Evolutionary conservation across 2,888 invertebrate species (phyloP).

Genomic region (Phengaris arion): DNA sequence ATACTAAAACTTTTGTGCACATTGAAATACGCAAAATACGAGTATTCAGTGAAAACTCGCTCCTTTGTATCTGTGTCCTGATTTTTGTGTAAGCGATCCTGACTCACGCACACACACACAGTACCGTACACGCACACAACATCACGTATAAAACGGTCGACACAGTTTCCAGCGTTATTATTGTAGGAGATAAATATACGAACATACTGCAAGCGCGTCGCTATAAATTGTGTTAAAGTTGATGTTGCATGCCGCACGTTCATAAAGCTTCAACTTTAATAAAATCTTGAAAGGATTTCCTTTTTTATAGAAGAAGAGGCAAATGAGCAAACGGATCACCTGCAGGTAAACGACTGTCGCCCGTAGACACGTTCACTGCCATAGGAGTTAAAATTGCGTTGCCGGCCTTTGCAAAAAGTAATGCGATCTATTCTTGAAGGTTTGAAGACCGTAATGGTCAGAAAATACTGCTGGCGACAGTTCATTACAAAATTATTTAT

Average conservation of each 20-base stretch:
- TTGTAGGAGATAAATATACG: neutral
- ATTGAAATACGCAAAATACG: neutral
- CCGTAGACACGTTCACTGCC: too few relatives aligned
- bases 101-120: neutral
- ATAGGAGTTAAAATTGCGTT: too few relatives aligned
- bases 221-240: neutral
- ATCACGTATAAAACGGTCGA: neutral
- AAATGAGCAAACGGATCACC: too few relatives aligned
- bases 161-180: neutral
- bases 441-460: too few relatives aligned
- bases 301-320: too few relatives aligned
- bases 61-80: conserved; percentile 6
- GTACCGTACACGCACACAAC: neutral
- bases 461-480: too few relatives aligned
- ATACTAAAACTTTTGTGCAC: conserved; percentile 1
- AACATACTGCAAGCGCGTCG: neutral
- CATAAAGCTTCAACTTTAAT: neutral
- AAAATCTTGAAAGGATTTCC: too few relatives aligned
- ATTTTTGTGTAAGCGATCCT: conserved; percentile 15
- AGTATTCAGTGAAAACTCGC: neutral
- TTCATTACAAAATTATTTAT: too few relatives aligned
- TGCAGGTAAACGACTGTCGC: too few relatives aligned
- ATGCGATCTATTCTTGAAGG: too few relatives aligned
- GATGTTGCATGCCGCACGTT: neutral
- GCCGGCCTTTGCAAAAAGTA: too few relatives aligned